Base-by-base conservation (phyloP, 2,113 vertebrate species). In the Pithys albifrons region DNA sequence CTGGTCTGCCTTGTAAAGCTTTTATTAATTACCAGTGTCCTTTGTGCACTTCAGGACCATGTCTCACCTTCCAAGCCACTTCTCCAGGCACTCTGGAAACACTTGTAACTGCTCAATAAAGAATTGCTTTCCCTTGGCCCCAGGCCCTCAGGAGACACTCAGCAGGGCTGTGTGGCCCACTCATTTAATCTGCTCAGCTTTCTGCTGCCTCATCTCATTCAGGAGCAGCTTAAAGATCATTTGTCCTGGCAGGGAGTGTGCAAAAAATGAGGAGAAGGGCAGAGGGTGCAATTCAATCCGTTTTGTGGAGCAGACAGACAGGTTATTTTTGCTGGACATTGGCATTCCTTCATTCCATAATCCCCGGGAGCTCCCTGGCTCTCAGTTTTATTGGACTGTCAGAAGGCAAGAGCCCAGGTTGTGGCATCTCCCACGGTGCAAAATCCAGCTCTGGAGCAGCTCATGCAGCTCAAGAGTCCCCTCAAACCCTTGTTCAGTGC, bases 21-120 rank as follows among this genome's bases (percentile, higher is more conserved):
- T 59, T 86, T 87, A 80, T 67, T 91, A 80, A 78, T 85, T 78
- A 52, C 19, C 31, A 29, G 57, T 61, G 84, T 91, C 81, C 59
- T 75, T 67, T 51, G 39, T 24, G 28, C 22, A 12, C 29, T n/a
- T 54, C 69, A 46, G 84, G 52, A 95, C 22, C 52, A 27, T 5
- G 14, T 67, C 77, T 87, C 80, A 57, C 48, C 77, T 55, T 33
- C 64, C 80, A 74, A 91, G 69, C 74, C 67, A 39, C 73, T 91
- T 88, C 43, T 82, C 37, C 35, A 0, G 0, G 52, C 19, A 1
- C 54, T 74, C 70, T 84, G 7, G 0, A 48, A 78, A 67, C 73
- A 57, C 75, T 49, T 54, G 54, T 70, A 88, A 77, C 58, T 23
- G 5, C 62, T 64, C 16, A 79, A 54, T 28, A 25, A 72, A 33